Evolutionary conservation across 2,888 invertebrate genomes (phyloP).

Genomic region (Callyntrura sp.): DNA sequence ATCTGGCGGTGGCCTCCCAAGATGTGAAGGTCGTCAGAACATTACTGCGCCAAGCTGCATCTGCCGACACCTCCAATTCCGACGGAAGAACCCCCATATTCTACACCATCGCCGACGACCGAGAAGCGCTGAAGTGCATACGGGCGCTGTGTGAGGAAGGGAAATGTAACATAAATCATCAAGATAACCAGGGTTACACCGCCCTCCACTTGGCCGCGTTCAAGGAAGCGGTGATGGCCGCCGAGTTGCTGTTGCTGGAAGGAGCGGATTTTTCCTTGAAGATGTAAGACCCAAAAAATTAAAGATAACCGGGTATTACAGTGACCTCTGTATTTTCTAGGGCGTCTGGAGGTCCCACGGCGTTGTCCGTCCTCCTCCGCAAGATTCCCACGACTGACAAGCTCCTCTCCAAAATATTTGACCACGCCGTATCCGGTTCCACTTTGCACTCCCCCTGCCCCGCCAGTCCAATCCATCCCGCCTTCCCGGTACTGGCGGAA

Average conservation of each 20-base stretch:
- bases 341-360: constrained; percentile 93
- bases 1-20: constrained; percentile 86
- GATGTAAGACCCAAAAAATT: too few relatives aligned
- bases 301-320: too few relatives aligned
- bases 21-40: constrained; percentile 91
- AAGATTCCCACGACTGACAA: constrained; percentile 93
- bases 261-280: constrained; percentile 91
- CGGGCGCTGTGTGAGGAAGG: neutral
- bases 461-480: too few relatives aligned
- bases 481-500: too few relatives aligned
- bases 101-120: constrained; percentile 88
- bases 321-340: constrained; percentile 85
- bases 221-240: constrained; percentile 92
- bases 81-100: constrained; percentile 93
- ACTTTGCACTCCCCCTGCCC: too few relatives aligned
- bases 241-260: constrained; percentile 90
- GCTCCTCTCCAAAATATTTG: constrained; percentile 90
- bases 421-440: constrained; percentile 90
- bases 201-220: constrained; percentile 93
- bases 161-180: constrained; percentile 56
- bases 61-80: constrained; percentile 89
- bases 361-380: constrained; percentile 92
- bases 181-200: constrained; percentile 93
- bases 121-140: constrained; percentile 11
- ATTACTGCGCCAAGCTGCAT: constrained; percentile 89